Conservation (phyloP, 2,113 vertebrate genomes). For the Cavia porcellus region DNA sequence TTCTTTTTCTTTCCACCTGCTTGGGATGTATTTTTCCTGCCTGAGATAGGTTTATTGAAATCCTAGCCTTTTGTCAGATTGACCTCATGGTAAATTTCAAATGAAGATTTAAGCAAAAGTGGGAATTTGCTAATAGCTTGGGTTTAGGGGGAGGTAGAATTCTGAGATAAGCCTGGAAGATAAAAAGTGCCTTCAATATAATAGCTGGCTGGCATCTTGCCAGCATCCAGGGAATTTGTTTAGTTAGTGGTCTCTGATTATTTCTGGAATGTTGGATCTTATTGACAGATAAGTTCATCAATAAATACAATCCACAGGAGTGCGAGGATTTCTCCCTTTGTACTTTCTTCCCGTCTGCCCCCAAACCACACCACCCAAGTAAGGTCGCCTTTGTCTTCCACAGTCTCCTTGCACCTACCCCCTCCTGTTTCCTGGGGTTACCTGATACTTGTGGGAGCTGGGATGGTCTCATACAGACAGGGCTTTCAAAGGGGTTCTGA, state of each 20-base stretch:
- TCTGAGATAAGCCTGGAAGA: conserved; percentile 72
- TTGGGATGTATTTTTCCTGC: background rate
- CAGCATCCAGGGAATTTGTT: conserved; percentile 86
- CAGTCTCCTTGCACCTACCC: conserved; percentile 79
- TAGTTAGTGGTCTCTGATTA: conserved; percentile 86
- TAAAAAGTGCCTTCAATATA: conserved; percentile 86
- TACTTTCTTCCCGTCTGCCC: background rate
- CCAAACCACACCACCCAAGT: conserved; percentile 41
- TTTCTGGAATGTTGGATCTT: conserved; percentile 90
- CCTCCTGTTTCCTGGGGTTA: conserved; percentile 89
- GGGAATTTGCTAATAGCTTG: conserved; percentile 71
- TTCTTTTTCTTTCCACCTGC: background rate
- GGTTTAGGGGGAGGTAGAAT: conserved; percentile 14
- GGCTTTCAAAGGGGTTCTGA: conserved; percentile 96
- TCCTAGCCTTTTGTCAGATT: conserved; percentile 12
- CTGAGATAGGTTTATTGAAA: conserved; percentile 52
- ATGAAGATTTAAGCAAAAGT: conserved; percentile 59
- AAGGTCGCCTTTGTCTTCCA: conserved; percentile 84
- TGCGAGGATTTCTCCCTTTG: conserved; percentile 78
- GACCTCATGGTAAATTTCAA: conserved; percentile 58
- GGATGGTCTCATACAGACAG: conserved; percentile 93
- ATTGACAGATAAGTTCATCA: conserved; percentile 86
- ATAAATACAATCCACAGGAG: conserved; percentile 87
- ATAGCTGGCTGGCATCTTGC: conserved; percentile 88
- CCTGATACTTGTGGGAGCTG: conserved; percentile 97